Evolutionary conservation across 2,113 vertebrate species (phyloP).

Genomic region (Myotis brandtii): DNA sequence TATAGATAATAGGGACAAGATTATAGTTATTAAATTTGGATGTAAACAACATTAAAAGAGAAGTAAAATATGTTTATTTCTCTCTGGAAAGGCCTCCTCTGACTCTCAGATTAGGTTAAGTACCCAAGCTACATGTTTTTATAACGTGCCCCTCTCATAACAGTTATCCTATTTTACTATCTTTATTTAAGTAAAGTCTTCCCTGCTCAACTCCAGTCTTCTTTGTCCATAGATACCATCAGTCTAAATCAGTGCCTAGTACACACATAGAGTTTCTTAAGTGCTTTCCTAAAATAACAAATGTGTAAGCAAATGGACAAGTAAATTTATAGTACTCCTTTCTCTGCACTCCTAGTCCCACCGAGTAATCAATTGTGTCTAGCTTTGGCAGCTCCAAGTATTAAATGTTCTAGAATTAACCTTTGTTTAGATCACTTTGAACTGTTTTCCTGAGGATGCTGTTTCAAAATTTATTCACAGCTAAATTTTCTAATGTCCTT

Average conservation of each 20-base stretch:
- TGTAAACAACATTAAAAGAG: conserved; percentile 17
- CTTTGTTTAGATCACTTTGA: background rate
- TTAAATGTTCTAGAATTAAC: background rate
- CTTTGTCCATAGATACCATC: background rate
- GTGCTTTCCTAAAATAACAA: conserved; percentile 48
- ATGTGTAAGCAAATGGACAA: background rate
- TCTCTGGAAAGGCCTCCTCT: background rate
- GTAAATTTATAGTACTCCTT: background rate
- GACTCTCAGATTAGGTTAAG: background rate
- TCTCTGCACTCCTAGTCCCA: background rate
- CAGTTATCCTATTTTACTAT: background rate
- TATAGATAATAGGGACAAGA: conserved; percentile 13
- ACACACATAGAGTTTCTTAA: background rate
- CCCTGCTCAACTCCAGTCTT: background rate
- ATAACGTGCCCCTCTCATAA: background rate
- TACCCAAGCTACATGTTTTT: background rate
- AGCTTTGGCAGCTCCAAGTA: background rate
- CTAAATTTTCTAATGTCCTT: background rate
- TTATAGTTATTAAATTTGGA: background rate
- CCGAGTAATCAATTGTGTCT: background rate
- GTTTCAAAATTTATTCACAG: conserved; percentile 45
- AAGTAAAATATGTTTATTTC: conserved; percentile 11
- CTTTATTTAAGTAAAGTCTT: background rate
- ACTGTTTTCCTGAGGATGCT: background rate
- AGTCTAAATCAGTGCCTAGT: background rate